Base-by-base conservation (phyloP, 2,888 invertebrate species). In the Machimus atricapillus region DNA sequence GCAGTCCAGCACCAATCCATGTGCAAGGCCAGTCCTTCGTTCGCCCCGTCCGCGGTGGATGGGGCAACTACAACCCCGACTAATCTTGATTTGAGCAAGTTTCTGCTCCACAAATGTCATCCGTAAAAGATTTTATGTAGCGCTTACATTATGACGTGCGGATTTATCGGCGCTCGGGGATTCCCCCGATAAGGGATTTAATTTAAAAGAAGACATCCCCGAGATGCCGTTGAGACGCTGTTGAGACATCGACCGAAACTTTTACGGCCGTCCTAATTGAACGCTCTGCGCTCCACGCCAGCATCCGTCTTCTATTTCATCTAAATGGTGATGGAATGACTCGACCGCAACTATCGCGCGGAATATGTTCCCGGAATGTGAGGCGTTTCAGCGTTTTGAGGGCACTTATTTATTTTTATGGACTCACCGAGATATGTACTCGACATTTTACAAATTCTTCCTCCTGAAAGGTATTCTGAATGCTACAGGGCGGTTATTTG, bases 101-200 rank as follows among this genome's bases (percentile, higher is more conserved):
- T 81, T 81, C 66, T 52, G 43, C 31, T 27, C 81, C 16, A 58
- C n/a, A 23, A 81, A 81, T 81, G 52, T 56, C 81, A 34, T 81
- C 56, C 81, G 81, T 81, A 81, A 81, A 81, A 81, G 81, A 81
- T 81, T 81, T 81, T 81, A 81, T 81, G 58, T 81, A 31, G 56
- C 81, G 37, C 56, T 81, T 81, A 40, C 23, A 81, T 81, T 81
- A 81, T 81, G 81, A 81, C 81, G 81, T 56, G 81, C 81, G 52
- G 81, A 81, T 81, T 81, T 81, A 81, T 81, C 52, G 31, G 14
- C 46, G 40, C 81, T 81, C n/a, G 6, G 43, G 40, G 58, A 56
- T 31, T 52, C 31, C 52, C 14, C 81, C 34, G 81, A 56, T 56
- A 81, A 56, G 81, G 46, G 56, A 40, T 81, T 81, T 81, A 56